Conservation (phyloP, 1,140 invertebrate genomes). For the Orchestia grillus region DNA sequence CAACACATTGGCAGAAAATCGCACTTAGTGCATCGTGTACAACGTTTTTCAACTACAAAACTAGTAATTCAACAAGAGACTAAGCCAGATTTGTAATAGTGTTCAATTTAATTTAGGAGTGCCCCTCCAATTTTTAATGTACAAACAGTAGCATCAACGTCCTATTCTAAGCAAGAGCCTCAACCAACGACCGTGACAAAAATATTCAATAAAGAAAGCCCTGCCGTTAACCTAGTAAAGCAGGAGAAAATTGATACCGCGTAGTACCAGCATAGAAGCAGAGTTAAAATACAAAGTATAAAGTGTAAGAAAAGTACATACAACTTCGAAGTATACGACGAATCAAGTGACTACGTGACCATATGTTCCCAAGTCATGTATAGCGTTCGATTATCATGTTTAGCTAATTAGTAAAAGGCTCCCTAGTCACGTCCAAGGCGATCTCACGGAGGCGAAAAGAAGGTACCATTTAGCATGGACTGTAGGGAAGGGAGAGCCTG, state of each 20-base stretch:
- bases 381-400: no score
- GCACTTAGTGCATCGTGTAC: background rate
- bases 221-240: background rate
- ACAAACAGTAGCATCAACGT: background rate
- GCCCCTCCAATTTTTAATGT: background rate
- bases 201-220: background rate
- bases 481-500: no score
- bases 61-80: background rate
- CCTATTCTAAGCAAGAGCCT: background rate
- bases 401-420: no score
- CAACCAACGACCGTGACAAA: background rate
- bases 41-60: background rate
- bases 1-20: background rate
- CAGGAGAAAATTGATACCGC: no score
- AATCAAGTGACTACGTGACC: no score
- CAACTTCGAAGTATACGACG: no score
- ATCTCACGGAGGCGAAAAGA: no score
- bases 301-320: no score
- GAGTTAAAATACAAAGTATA: background rate
- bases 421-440: no score
- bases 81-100: background rate
- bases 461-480: no score
- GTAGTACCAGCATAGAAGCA: no score
- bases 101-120: background rate
- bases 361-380: no score